Percentiles rank a stretch among this genome's conserved stretches.
Evolutionary conservation across 2,797 vertebrate genomes (phyloP).

Genomic region (Myotis findleyi): DNA sequence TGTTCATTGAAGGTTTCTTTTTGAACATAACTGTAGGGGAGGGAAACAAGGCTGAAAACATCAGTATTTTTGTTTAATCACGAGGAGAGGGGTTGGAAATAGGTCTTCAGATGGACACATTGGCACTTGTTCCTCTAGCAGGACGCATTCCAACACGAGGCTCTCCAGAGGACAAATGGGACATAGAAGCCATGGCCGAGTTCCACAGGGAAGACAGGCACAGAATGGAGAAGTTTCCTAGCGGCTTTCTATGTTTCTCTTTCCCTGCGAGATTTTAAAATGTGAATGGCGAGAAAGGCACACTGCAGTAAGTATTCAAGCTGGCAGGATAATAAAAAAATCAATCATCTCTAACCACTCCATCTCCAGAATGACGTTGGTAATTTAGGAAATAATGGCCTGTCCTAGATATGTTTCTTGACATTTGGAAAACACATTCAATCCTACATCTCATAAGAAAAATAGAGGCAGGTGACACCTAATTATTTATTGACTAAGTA

Average conservation of each 20-base stretch:
- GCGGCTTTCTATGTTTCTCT: not conserved
- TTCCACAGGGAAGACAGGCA: not conserved
- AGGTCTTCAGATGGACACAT: not conserved
- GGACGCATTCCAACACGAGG: not conserved
- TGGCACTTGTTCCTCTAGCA: not conserved
- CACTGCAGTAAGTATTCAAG: slow-evolving; percentile 41
- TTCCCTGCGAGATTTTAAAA: not conserved
- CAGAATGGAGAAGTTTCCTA: not conserved
- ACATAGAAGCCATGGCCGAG: not conserved
- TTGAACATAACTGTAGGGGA: not conserved
- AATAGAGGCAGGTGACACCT: not conserved
- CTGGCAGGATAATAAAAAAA: slow-evolving; percentile 55
- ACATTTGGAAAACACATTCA: slow-evolving; percentile 55
- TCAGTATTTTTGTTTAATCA: not conserved
- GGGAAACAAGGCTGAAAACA: not conserved
- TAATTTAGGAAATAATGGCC: slow-evolving; percentile 66
- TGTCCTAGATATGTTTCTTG: slow-evolving; percentile 38
- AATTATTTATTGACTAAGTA: slow-evolving; percentile 58
- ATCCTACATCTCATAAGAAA: slow-evolving; percentile 32
- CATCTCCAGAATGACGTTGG: slow-evolving; percentile 40
- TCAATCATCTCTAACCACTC: slow-evolving; percentile 62
- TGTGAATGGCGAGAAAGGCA: not conserved
- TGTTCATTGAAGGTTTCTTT: not conserved
- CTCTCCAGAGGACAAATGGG: not conserved
- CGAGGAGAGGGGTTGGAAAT: not conserved